phyloP scores from a whole-genome alignment of 2,113 vertebrate species.

The Calonectris borealis region DNA sequence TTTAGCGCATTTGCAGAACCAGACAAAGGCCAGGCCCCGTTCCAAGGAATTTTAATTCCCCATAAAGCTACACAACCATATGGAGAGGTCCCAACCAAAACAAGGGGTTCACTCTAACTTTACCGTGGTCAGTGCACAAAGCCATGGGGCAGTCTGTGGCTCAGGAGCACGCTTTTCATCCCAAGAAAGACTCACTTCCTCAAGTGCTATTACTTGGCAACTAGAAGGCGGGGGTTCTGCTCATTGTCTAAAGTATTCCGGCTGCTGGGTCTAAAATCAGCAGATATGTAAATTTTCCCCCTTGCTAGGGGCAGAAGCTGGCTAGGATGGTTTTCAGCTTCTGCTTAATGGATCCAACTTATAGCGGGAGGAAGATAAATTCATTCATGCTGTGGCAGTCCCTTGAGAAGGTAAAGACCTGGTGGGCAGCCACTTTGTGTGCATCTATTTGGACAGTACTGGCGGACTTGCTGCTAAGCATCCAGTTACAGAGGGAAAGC shows the following conservation, averaged over 20 bases:
- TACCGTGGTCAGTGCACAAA: not conserved
- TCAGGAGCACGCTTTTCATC: fast-evolving
- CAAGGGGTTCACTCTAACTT: not conserved
- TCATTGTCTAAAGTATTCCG: not conserved
- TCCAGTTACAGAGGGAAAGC: not conserved
- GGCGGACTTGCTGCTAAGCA: not conserved
- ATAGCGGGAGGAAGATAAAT: not conserved
- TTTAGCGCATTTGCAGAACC: slow-evolving; percentile 3
- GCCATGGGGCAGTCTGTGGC: not conserved
- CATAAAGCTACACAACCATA: not conserved
- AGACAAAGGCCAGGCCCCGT: slow-evolving; percentile 3
- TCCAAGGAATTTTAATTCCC: slow-evolving; percentile 34
- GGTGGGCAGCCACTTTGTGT: not conserved
- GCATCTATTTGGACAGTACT: not conserved
- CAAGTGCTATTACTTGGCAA: not conserved
- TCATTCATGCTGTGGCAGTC: not conserved
- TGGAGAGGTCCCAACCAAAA: not conserved
- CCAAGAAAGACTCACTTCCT: not conserved
- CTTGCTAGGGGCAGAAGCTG: not conserved
- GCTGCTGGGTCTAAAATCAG: fast-evolving
- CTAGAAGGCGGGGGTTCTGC: not conserved
- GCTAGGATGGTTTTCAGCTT: not conserved
- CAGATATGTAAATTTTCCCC: not conserved
- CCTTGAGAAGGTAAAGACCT: not conserved
- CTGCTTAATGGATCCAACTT: not conserved